Evolutionary conservation across 2,888 invertebrate species (phyloP).

Genomic region (Trachelus stipa): DNA sequence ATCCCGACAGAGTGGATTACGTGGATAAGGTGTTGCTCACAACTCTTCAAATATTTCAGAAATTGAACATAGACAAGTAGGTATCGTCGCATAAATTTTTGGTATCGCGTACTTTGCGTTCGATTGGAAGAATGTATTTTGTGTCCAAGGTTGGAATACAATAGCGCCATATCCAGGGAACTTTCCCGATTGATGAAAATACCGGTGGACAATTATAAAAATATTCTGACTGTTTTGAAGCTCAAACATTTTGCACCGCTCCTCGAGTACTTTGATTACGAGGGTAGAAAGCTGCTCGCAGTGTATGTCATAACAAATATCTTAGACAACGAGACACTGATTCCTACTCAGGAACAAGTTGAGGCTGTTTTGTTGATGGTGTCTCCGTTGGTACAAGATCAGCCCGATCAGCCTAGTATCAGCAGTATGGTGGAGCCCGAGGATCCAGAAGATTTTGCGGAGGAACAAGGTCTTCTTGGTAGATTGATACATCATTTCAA

Average conservation of each 20-base stretch:
- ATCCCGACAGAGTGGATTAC: slow-evolving; percentile 93
- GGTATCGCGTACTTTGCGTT: too few relatives aligned
- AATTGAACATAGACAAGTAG: slow-evolving; percentile 86
- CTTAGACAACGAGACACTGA: slow-evolving; percentile 87
- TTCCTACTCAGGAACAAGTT: slow-evolving; percentile 90
- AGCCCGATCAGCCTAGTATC: slow-evolving; percentile 76
- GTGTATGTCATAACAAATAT: slow-evolving; percentile 91
- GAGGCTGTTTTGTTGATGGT: slow-evolving; percentile 84
- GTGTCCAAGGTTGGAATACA: slow-evolving; percentile 76
- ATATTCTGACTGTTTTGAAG: slow-evolving; percentile 87
- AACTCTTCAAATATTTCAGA: slow-evolving; percentile 90
- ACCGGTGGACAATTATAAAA: slow-evolving; percentile 94
- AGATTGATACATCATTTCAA: slow-evolving; percentile 86
- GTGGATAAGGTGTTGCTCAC: slow-evolving; percentile 95
- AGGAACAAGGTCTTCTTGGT: slow-evolving; percentile 94
- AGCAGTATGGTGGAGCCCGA: slow-evolving; percentile 64
- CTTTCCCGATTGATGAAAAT: slow-evolving; percentile 92
- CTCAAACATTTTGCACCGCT: slow-evolving; percentile 89
- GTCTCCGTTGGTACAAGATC: slow-evolving; percentile 87
- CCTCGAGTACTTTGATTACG: slow-evolving; percentile 88
- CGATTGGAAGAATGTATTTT: slow-evolving; percentile 3
- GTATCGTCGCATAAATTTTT: slow-evolving; percentile 33
- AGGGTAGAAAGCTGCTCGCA: slow-evolving; percentile 86
- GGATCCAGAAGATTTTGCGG: slow-evolving; percentile 94
- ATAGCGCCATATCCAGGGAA: slow-evolving; percentile 90